Evolutionary conservation across 2,113 vertebrate genomes (phyloP), one percentile per base, ranked within the genome.

Genomic region (Campylomormyrus numenius): DNA sequence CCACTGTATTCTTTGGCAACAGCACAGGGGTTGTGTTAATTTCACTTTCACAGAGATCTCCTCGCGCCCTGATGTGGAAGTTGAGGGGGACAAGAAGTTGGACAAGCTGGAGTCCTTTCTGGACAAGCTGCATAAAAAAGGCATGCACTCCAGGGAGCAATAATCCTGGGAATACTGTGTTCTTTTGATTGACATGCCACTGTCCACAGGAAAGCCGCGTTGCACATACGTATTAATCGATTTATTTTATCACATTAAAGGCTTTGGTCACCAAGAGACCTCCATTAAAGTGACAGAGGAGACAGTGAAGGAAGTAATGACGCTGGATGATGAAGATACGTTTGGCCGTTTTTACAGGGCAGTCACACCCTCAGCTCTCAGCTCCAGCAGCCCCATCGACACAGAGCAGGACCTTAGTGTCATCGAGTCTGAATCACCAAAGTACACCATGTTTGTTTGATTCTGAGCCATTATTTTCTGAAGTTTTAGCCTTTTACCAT

Each of bases 71-170:
- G 94, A 93, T 35, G 90, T 95, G 7, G 94, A 94, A 70, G 93
- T 95, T 86, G 95, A 97, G 89, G 95, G 96, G 58, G 96, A 97
- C 87, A 96, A 96, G 90, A 94, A 96, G 8, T 94, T 96, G 0
- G 96, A 97, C 93, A 97, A 96, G 91, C 94, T 96, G 0, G 96
- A 97, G 91, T 96, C 95, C n/a, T 97, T 96, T 91, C 94, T 97
- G 6, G 96, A 96, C 92, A 96, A 94, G 91, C 94, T 96, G 24
- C 95, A 96, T 88, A 96, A 90, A 92, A 96, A 96, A 96, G 94
- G 96, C 96, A 19, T 58, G 89, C 2, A 56, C 7, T 17, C 9
- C 31, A 19, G 17, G 19, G 19, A 24, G 42, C 52, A 58, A 19
- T 42, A 13, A 46, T 85, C 24, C 24, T n/a, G 45, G 27, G 4